Percentiles rank a stretch among this genome's conserved stretches.
Evolutionary conservation across 2,113 vertebrate species (phyloP).

Genomic region (Cyanoramphus novaezelandiae): DNA sequence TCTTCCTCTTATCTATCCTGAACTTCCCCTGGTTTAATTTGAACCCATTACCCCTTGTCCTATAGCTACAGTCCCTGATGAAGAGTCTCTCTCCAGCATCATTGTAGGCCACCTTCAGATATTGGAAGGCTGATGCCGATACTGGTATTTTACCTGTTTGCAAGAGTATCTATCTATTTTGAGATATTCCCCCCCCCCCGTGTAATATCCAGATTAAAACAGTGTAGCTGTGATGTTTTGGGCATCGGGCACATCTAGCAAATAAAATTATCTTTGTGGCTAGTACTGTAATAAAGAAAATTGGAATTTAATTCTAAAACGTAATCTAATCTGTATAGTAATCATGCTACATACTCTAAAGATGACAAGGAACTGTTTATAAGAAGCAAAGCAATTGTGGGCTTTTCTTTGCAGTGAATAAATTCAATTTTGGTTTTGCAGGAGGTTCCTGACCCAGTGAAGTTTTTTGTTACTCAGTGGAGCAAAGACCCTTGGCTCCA

Average conservation of each 20-base stretch:
- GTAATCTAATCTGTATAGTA: not conserved
- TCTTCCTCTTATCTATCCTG: not conserved
- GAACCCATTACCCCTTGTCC: not conserved
- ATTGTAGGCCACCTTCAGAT: not conserved
- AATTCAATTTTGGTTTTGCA: constrained; percentile 38
- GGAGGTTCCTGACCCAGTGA: constrained; percentile 91
- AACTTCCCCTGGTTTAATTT: not conserved
- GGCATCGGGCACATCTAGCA: not conserved
- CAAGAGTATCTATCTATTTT: not conserved
- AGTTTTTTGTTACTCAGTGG: constrained; percentile 92
- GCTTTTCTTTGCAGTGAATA: not conserved
- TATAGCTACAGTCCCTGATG: not conserved
- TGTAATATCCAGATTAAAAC: not conserved
- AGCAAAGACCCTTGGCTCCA: constrained; percentile 91
- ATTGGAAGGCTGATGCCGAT: not conserved
- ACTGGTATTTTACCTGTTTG: not conserved
- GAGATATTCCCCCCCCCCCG: not conserved
- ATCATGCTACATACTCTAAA: not conserved
- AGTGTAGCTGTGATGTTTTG: not conserved
- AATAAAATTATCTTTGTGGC: not conserved
- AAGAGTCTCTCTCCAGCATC: not conserved
- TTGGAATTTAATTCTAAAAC: not conserved
- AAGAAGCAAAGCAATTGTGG: not conserved
- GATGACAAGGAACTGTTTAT: not conserved
- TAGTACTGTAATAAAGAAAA: not conserved